These are phyloP conservation scores for Rutilus rutilus DNA, from an alignment of 2,113 vertebrate species.

Conservation along the genomic window DNA sequence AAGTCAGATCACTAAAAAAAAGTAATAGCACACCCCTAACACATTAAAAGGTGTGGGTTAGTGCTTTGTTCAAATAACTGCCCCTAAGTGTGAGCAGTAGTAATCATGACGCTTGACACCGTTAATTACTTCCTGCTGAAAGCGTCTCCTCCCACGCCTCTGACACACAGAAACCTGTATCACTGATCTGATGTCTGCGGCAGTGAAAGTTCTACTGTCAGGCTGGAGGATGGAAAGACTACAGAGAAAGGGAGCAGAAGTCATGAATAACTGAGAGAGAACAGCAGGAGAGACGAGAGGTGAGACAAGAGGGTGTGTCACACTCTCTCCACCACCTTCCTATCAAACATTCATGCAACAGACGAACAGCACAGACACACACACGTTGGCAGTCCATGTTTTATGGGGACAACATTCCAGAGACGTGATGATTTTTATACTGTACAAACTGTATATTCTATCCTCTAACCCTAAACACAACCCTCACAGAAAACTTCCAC, in stretches of 20 bases:
- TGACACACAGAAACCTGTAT: background rate
- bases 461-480: too few species aligned
- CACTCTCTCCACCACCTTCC: constrained; percentile 32
- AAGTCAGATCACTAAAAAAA: background rate
- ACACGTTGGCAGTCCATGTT: background rate
- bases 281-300: constrained; percentile 60
- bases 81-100: background rate
- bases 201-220: background rate
- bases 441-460: too few species aligned
- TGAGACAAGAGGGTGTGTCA: constrained; percentile 75
- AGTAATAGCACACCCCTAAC: background rate
- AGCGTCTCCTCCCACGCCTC: background rate
- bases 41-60: background rate
- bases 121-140: background rate
- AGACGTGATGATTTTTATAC: too few species aligned
- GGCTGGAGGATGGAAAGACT: constrained; percentile 14
- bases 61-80: background rate
- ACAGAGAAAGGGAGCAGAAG: constrained; percentile 38
- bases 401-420: too few species aligned
- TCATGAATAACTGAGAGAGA: constrained; percentile 69
- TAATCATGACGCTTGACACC: background rate
- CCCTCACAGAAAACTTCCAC: too few species aligned
- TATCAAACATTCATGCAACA: constrained; percentile 51
- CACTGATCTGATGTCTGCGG: background rate
- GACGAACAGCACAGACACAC: background rate